These are phyloP conservation scores for Papilio xuthus DNA, from an alignment of 1,140 invertebrate species.

Conservation along the genomic window DNA sequence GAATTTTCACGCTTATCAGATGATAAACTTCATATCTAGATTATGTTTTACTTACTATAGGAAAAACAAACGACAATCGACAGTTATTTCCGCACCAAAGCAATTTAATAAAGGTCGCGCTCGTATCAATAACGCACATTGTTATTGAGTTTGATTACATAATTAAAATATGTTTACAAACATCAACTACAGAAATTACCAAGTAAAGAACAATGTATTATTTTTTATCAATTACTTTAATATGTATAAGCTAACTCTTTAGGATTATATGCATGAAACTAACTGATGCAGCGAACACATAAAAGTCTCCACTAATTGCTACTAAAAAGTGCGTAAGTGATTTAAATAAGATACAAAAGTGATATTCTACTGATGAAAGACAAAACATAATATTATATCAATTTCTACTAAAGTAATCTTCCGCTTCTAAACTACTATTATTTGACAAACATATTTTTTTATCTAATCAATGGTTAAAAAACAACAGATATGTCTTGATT, in stretches of 20 bases:
- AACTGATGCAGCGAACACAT: no score
- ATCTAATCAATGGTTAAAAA: neutral
- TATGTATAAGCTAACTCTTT: no score
- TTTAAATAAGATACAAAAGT: no score
- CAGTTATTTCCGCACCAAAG: neutral
- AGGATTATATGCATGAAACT: no score
- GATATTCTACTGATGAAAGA: no score
- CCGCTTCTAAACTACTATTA: no score
- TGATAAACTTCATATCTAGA: neutral
- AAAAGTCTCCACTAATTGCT: no score
- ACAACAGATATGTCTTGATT: neutral
- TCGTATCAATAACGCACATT: neutral
- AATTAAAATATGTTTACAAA: slow-evolving; percentile 4
- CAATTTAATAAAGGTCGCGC: neutral
- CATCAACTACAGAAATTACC: neutral
- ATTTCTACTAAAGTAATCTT: no score
- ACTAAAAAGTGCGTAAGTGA: no score
- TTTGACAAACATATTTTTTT: neutral
- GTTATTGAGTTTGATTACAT: neutral
- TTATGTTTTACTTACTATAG: neutral
- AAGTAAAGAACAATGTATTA: no score
- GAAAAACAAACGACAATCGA: neutral
- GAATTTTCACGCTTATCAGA: neutral
- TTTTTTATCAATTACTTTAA: no score
- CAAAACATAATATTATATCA: no score